Percentiles rank a stretch among this genome's conserved stretches.
phyloP scores from a whole-genome alignment of 2,113 vertebrate genomes.

The Edolisoma coerulescens region DNA sequence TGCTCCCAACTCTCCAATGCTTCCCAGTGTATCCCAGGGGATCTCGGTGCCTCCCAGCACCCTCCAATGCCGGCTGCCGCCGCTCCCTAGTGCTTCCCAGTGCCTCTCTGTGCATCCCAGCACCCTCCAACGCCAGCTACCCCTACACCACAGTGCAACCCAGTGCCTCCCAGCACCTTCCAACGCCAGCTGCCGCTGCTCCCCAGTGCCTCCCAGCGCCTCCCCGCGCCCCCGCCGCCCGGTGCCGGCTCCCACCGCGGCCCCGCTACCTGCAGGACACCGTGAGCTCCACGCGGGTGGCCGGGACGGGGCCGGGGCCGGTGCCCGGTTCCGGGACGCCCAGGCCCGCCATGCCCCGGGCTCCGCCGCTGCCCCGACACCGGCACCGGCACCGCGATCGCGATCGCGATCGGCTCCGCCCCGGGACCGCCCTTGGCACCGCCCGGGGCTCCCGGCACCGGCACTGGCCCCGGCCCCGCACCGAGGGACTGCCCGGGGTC shows the following conservation, averaged over 20 bases:
- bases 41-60: background rate
- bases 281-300: constrained; percentile 93
- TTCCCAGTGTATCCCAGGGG: background rate
- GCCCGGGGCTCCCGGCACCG: background rate
- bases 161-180: background rate
- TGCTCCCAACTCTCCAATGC: background rate
- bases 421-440: background rate
- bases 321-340: constrained; percentile 86
- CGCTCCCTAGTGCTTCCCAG: background rate
- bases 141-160: no score
- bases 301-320: constrained; percentile 88
- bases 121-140: background rate
- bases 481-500: background rate
- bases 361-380: background rate
- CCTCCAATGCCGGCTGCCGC: background rate
- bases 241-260: background rate
- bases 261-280: constrained; percentile 86
- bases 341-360: constrained; percentile 83
- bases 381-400: background rate
- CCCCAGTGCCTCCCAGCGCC: background rate
- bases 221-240: background rate
- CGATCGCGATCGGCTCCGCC: background rate
- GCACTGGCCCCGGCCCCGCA: background rate
- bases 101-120: background rate
- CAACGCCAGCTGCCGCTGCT: background rate